Percentiles rank a stretch among this genome's conserved stretches.
Conservation (phyloP, 2,888 invertebrate genomes). For the Nezara viridula region DNA sequence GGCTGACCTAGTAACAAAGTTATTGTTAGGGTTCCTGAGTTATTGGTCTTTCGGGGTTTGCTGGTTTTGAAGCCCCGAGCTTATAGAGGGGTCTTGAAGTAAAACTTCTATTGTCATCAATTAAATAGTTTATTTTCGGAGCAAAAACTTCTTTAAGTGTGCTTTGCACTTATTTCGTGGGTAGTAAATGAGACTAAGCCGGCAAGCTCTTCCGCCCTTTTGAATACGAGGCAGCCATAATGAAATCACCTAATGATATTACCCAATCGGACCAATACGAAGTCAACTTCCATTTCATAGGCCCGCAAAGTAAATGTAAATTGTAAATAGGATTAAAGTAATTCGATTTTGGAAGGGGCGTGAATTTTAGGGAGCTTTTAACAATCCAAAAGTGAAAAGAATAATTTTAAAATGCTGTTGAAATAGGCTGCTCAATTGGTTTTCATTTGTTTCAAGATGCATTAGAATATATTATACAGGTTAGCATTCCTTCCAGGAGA, state of each 20-base stretch:
- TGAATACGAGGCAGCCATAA: background rate
- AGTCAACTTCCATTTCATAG: background rate
- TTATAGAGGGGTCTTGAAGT: background rate
- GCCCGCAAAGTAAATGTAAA: background rate
- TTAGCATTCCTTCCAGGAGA: background rate
- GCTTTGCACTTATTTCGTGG: too few species aligned
- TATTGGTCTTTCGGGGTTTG: background rate
- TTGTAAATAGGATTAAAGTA: constrained; percentile 14
- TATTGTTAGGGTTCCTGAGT: background rate
- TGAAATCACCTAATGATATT: background rate
- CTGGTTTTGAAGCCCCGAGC: background rate
- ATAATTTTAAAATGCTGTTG: background rate
- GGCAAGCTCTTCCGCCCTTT: too few species aligned
- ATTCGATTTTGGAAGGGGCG: background rate
- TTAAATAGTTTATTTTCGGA: too few species aligned
- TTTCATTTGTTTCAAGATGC: background rate
- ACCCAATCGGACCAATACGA: background rate
- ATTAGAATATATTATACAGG: background rate
- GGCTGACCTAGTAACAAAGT: background rate
- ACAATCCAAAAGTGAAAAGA: background rate
- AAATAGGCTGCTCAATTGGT: background rate
- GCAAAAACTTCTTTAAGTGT: too few species aligned
- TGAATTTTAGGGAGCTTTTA: background rate
- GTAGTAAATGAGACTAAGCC: too few species aligned
- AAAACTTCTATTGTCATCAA: too few species aligned